These are phyloP conservation scores for Laspeyria flexula DNA, from an alignment of 2,888 invertebrate species.

Conservation along the genomic window DNA sequence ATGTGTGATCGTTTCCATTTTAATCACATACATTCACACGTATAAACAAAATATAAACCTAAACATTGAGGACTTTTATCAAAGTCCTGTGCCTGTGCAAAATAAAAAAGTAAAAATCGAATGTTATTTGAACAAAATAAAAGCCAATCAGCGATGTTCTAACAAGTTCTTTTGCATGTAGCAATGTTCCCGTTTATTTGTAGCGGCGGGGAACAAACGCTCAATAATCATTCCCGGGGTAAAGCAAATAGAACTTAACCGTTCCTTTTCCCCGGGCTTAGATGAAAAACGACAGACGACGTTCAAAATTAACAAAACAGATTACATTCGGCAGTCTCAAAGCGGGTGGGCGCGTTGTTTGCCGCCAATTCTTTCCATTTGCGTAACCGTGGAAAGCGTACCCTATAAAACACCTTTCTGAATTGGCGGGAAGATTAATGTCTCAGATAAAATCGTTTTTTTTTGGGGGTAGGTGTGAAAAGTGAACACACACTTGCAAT, in stretches of 20 bases:
- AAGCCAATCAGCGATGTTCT: constrained; percentile 8
- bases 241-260: constrained; percentile 59
- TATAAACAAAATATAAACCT: no score
- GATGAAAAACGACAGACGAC: constrained; percentile 71
- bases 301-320: constrained; percentile 83
- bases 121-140: constrained; percentile 5
- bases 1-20: no score
- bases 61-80: no score
- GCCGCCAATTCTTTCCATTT: constrained; percentile 75
- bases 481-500: no score
- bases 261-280: constrained; percentile 54
- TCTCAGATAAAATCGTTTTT: constrained; percentile 35
- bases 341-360: constrained; percentile 69
- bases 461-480: no score
- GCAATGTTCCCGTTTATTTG: constrained; percentile 29
- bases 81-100: no score
- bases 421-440: constrained; percentile 43
- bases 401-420: constrained; percentile 43
- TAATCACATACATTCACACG: no score
- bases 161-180: constrained; percentile 14
- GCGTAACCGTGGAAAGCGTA: constrained; percentile 55
- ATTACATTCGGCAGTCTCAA: constrained; percentile 77
- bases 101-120: neutral
- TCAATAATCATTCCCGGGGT: constrained; percentile 54
- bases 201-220: constrained; percentile 45